These are phyloP conservation scores for Chaetura pelagica DNA, from an alignment of 2,113 vertebrate genomes.

Conservation along the genomic window DNA sequence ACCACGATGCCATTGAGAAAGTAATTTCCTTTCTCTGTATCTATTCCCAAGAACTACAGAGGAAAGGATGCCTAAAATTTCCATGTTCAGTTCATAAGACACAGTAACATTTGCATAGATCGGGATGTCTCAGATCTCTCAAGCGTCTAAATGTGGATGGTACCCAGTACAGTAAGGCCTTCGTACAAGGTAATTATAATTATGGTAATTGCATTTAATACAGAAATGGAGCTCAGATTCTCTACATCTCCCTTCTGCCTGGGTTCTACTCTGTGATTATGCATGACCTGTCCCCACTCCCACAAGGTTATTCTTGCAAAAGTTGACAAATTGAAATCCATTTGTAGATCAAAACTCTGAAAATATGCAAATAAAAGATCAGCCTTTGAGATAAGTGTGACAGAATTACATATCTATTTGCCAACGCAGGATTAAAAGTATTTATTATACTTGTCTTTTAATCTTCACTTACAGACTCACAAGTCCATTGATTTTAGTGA, in stretches of 20 bases:
- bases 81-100: neutral
- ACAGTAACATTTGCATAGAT: neutral
- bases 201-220: slow-evolving; percentile 2
- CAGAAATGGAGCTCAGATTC: neutral
- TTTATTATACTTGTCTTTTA: slow-evolving; percentile 58
- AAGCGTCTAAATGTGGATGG: neutral
- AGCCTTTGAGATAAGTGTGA: slow-evolving; percentile 34
- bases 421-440: slow-evolving; percentile 9
- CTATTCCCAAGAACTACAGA: neutral
- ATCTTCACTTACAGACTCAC: neutral
- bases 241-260: slow-evolving; percentile 7
- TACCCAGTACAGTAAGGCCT: neutral
- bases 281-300: slow-evolving; percentile 21
- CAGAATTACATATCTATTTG: slow-evolving; percentile 50
- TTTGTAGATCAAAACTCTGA: slow-evolving; percentile 60
- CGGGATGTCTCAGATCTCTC: neutral
- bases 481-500: slow-evolving; percentile 48
- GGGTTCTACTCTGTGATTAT: slow-evolving; percentile 33
- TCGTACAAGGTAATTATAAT: neutral
- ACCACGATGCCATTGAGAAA: neutral
- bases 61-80: neutral
- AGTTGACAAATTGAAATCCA: slow-evolving; percentile 65
- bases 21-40: neutral
- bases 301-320: slow-evolving; percentile 13
- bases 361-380: slow-evolving; percentile 47